Evolutionary conservation across 2,888 invertebrate species (phyloP).

Genomic region (Ashinkailepas kermadecensis): DNA sequence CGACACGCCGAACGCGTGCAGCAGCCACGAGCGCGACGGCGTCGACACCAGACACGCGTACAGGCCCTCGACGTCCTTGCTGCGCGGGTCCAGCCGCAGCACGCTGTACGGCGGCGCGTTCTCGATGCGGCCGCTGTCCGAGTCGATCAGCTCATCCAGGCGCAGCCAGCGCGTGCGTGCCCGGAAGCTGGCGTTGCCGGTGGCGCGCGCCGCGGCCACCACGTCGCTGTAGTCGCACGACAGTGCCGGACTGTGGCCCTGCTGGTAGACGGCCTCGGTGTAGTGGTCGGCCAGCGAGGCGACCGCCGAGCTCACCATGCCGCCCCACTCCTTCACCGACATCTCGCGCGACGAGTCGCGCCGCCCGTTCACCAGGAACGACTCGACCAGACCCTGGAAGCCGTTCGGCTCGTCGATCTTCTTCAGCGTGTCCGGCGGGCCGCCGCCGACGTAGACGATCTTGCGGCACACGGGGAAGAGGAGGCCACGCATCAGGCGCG

Average conservation of each 20-base stretch:
- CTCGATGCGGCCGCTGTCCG: not conserved
- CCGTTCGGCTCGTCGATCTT: conserved; percentile 9
- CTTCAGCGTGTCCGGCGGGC: conserved; percentile 13
- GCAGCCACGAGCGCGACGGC: not conserved
- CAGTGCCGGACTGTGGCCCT: not conserved
- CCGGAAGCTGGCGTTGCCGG: no score
- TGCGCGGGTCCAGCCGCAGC: conserved; percentile 12
- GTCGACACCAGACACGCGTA: conserved; percentile 1
- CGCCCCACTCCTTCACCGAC: conserved; percentile 22
- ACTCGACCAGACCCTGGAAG: conserved; percentile 10
- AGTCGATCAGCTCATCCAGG: conserved; percentile 8
- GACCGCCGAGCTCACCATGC: conserved; percentile 17
- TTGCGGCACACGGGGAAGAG: not conserved
- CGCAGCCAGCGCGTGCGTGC: not conserved
- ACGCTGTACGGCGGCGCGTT: not conserved
- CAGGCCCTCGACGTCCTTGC: conserved; percentile 16
- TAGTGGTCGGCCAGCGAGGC: conserved; percentile 9
- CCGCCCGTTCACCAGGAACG: conserved; percentile 1
- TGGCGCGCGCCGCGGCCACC: not conserved
- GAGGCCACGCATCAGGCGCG: not conserved
- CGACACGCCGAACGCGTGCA: conserved; percentile 21
- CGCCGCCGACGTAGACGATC: conserved; percentile 14
- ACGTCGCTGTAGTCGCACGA: conserved; percentile 17
- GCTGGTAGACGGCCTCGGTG: conserved; percentile 16
- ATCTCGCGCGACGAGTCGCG: conserved; percentile 7